Percentiles rank a stretch among this genome's conserved stretches.
Evolutionary conservation across 2,113 vertebrate genomes (phyloP).

Genomic region (Caretta caretta): DNA sequence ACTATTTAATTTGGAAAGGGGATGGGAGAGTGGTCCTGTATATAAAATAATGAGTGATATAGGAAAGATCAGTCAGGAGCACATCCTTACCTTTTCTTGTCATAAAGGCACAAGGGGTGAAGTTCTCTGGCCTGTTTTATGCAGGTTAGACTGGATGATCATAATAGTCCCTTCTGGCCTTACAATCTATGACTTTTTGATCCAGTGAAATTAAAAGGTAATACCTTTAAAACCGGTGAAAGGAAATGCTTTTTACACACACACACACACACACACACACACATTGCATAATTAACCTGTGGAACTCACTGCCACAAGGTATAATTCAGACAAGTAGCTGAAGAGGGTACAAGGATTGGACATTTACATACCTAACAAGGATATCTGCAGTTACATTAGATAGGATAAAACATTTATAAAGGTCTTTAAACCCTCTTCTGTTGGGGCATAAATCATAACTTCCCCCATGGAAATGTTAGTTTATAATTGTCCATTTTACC

Average conservation of each 20-base stretch:
- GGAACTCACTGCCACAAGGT: background rate
- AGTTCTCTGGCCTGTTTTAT: no score
- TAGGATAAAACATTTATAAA: background rate
- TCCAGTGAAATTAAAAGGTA: background rate
- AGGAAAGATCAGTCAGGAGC: no score
- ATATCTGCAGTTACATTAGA: background rate
- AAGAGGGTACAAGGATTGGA: background rate
- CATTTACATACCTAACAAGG: background rate
- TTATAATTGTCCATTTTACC: background rate
- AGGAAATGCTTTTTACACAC: background rate
- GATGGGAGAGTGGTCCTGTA: accelerated
- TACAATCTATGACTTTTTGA: background rate
- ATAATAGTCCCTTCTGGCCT: background rate
- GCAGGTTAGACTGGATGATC: background rate
- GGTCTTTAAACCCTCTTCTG: background rate
- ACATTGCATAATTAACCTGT: background rate
- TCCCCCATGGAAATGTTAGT: background rate
- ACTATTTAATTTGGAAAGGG: background rate
- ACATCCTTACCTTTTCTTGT: background rate
- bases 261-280: no score
- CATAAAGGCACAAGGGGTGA: background rate
- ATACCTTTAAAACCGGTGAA: background rate
- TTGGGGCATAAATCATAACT: background rate
- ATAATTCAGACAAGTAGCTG: background rate
- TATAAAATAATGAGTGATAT: background rate